Evolutionary conservation across 2,797 vertebrate species (phyloP), one percentile per base, ranked within the genome.

Genomic region (Fringilla coelebs): DNA sequence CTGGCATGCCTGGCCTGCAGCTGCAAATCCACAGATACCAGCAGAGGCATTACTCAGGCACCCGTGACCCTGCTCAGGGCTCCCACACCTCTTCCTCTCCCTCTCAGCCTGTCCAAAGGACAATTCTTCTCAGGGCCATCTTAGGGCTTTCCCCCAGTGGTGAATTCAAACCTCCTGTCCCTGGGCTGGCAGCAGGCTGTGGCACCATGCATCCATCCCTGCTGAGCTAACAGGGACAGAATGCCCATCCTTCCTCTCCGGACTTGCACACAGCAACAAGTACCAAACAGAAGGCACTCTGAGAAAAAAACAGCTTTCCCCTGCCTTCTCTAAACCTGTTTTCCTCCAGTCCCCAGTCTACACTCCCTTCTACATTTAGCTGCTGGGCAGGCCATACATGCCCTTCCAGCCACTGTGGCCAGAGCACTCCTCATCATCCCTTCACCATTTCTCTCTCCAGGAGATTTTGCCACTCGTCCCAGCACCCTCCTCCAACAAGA

Each of bases 131-230:
- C 29, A 66, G 52, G 20, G 48, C 21, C 1, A 1, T 40, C 40
- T 51, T 11, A 13, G 31, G 46, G 14, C 11, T 65, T 84, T 81
- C 78, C 40, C 11, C 13, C 45, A n/a, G 1, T 2, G 3, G 8
- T 61, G 20, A 80, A 68, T 20, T 46, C 54, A 40, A 48, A 65
- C 6, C 25, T 54, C 19, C 32, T 61, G 32, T 4, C n/a, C 28
- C 28, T 54, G 1, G 11, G 46, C 26, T 19, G 13, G 54, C 73
- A 77, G 45, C 32, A 40, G 49, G 34, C 36, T 62, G 24, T 10
- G 4, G 62, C 4, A 4, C 40, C 0, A 0, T 13, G 15, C 15
- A 12, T 9, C 43, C 72, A n/a, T 13, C 57, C 0, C 0, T 54
- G 49, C 49, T 17, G 24, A 79, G 62, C 26, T 34, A 49, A 46